These are phyloP conservation scores for Apolygus lucorum DNA, from an alignment of 1,140 invertebrate genomes.

Conservation along the genomic window DNA sequence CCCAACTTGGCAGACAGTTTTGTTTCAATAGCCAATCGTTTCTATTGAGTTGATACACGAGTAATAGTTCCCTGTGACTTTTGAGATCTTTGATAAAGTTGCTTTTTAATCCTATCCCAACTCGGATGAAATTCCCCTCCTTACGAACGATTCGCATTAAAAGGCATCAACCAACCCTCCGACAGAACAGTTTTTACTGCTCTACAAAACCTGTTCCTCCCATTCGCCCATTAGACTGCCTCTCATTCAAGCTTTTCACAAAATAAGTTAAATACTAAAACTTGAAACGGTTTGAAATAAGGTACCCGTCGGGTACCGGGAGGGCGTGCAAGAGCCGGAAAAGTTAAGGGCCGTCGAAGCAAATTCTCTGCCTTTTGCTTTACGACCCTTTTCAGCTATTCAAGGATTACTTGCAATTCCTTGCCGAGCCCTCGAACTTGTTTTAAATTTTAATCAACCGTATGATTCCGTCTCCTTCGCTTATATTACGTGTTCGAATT, in stretches of 20 bases:
- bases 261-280: conserved; percentile 14
- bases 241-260: conserved; percentile 5
- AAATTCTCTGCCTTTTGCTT: conserved; percentile 9
- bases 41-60: too few species aligned
- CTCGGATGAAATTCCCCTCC: too few species aligned
- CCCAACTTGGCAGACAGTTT: too few species aligned
- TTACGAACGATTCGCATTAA: too few species aligned
- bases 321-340: background rate
- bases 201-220: background rate
- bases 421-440: conserved; percentile 17
- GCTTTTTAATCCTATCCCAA: too few species aligned
- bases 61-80: too few species aligned
- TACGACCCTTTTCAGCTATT: conserved; percentile 16
- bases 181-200: background rate
- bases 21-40: too few species aligned
- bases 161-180: too few species aligned
- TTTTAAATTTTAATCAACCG: conserved; percentile 24
- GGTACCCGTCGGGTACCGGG: background rate
- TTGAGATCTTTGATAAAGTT: too few species aligned
- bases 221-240: background rate
- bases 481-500: conserved; percentile 17
- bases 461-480: conserved; percentile 19
- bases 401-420: conserved; percentile 23
- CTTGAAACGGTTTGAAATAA: background rate
- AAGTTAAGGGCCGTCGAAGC: conserved; percentile 4